Percentiles rank a stretch among this genome's conserved stretches.
phyloP scores from a whole-genome alignment of 2,888 invertebrate genomes.

The Pristionchus mayeri region DNA sequence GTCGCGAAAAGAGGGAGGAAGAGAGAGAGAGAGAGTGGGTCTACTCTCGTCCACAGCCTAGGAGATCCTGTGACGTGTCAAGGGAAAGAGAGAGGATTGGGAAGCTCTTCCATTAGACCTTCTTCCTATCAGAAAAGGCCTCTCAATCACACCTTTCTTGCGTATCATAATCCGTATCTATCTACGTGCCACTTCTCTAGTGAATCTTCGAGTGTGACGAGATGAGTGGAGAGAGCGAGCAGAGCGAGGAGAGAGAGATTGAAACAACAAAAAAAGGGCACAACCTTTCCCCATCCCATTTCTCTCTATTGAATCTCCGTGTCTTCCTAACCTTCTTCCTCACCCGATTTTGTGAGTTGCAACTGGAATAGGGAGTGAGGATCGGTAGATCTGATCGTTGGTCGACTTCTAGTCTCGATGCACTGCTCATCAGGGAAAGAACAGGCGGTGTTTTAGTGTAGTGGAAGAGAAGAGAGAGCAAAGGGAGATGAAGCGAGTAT shows the following conservation, averaged over 20 bases:
- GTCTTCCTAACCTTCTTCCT: neutral
- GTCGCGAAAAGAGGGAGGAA: neutral
- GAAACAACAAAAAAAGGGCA: slow-evolving; percentile 33
- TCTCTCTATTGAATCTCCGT: slow-evolving; percentile 6
- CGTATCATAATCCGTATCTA: neutral
- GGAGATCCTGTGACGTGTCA: slow-evolving; percentile 38
- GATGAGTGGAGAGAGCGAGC: neutral
- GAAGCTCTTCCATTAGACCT: neutral
- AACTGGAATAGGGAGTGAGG: neutral
- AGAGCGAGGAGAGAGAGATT: neutral
- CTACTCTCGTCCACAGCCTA: neutral
- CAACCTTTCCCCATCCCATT: slow-evolving; percentile 29
- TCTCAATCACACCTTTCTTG: neutral
- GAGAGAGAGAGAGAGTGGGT: neutral
- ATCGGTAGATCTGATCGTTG: neutral
- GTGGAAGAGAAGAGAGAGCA: too few relatives aligned
- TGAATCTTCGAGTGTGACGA: slow-evolving; percentile 22
- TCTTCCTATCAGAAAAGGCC: too few relatives aligned
- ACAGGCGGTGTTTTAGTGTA: neutral
- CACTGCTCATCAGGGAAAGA: slow-evolving; percentile 3
- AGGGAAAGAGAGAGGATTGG: neutral
- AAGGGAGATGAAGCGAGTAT: neutral
- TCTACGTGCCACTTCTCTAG: slow-evolving; percentile 17
- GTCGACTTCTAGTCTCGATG: neutral
- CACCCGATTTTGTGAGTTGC: neutral